A percentile compares a stretch with the other conserved stretches of the same genome.
Evolutionary conservation across 2,888 invertebrate genomes (phyloP).

Genomic region (Microctonus hyperodae): DNA sequence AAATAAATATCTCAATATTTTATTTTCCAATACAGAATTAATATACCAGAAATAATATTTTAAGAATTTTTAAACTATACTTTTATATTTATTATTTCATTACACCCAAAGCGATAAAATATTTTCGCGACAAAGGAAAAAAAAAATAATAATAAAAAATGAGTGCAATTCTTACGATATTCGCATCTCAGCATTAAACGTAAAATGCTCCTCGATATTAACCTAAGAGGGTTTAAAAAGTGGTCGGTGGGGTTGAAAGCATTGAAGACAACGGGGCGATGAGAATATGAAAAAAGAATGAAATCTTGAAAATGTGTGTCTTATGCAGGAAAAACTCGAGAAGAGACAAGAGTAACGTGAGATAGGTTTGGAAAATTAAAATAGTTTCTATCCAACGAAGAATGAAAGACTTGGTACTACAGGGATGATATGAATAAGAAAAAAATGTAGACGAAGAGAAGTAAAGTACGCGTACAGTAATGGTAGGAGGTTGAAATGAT

Average conservation of each 20-base stretch:
- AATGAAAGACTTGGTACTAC: conserved; percentile 17
- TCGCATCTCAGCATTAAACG: conserved; percentile 10
- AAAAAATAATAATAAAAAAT: no score
- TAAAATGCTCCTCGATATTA: conserved; percentile 23
- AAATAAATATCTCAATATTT: neutral
- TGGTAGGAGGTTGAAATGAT: conserved; percentile 20
- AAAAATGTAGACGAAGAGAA: no score
- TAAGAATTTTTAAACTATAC: neutral
- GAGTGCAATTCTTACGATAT: conserved; percentile 23
- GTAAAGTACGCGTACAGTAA: conserved; percentile 4
- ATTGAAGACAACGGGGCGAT: neutral
- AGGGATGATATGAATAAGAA: conserved; percentile 25
- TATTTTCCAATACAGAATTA: neutral
- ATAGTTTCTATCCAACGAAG: conserved; percentile 34
- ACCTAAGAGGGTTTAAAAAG: conserved; percentile 33
- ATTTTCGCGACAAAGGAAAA: conserved; percentile 7
- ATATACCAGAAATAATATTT: neutral
- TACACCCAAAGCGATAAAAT: conserved; percentile 14
- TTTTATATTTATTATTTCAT: conserved; percentile 18
- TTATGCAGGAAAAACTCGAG: conserved; percentile 8
- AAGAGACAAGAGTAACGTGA: conserved; percentile 14
- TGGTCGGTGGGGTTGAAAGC: neutral
- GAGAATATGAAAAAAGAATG: conserved; percentile 21
- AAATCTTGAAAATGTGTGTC: conserved; percentile 36
- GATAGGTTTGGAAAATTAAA: conserved; percentile 39